Evolutionary conservation across 2,888 invertebrate genomes (phyloP), one percentile per base, ranked within the genome.

Genomic region (Noctua janthe): DNA sequence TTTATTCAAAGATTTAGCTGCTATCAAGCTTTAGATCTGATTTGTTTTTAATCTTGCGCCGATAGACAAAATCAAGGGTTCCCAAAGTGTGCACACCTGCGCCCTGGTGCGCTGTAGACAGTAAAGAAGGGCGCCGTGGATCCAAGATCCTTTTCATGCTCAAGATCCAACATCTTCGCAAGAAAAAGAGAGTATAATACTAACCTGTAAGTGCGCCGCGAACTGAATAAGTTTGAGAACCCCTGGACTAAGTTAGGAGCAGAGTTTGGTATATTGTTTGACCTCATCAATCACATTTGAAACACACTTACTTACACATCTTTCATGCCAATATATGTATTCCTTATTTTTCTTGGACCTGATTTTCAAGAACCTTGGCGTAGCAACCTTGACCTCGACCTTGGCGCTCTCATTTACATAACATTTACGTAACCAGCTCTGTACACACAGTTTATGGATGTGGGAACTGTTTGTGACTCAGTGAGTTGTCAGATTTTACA

Each of bases 361-460:
- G 62, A 62, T 62, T 62, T 62, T n/a, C 54, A 74, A 35, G 17
- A n/a, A 64, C n/a, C 64, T 82, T 54, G 20, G 82, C 20, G 15
- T n/a, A 49, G 17, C 47, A 7, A 13, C 83, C 62, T 76, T 76
- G 64, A 83, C 47, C 76, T 83, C 6, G 23, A 1, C 76, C 76
- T 76, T 64, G 54, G 29, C 8, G 35, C 1, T 80, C 3, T 4
- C 17, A 47, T 75, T 80, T 39, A 13, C 54, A 47, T n/a, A 69
- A 17, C 15, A 47, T 69, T 66, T 69, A 69, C 47, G 69, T 69
- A 69, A 47, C 17, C 23, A 69, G 15, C 15, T 8, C 47, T 47
- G n/a, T 4, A 69, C 47, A n/a, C 29, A 47, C 47, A 69, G 39
- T 20, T 66, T 66, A 39, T 20, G 15, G 0, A 64, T 35, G 20